A percentile compares a stretch with the other conserved stretches of the same genome.
phyloP scores from a whole-genome alignment of 1,140 invertebrate genomes.

The Cylas formicarius region DNA sequence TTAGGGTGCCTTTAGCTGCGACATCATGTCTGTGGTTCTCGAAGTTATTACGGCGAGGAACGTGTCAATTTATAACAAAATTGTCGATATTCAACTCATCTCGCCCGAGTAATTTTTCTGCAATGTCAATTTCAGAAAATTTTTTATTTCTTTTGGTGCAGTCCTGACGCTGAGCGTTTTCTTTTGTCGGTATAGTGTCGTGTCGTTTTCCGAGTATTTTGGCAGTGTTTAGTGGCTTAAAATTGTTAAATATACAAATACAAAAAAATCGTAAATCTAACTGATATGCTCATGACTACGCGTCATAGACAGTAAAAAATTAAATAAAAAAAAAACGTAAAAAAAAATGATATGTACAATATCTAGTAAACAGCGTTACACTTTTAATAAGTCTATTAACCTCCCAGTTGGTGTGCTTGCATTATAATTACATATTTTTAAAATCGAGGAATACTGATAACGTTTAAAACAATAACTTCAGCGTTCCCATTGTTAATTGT shows the following conservation, averaged over 20 bases:
- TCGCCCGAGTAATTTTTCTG: slow-evolving; percentile 8
- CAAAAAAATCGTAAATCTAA: slow-evolving; percentile 17
- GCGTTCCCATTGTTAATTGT: too few relatives aligned
- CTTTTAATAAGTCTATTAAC: not conserved
- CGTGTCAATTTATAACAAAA: not conserved
- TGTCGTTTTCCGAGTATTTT: slow-evolving; percentile 29
- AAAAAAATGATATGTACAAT: slow-evolving; percentile 5
- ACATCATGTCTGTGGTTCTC: not conserved
- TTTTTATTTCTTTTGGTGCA: slow-evolving; percentile 6
- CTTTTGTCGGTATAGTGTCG: slow-evolving; percentile 15
- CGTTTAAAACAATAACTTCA: too few relatives aligned
- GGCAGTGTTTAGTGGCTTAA: slow-evolving; percentile 37
- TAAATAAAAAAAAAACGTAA: not conserved
- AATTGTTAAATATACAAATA: slow-evolving; percentile 29
- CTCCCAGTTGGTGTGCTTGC: not conserved
- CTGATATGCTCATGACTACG: not conserved
- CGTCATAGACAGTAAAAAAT: slow-evolving; percentile 3
- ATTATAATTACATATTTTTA: slow-evolving; percentile 1
- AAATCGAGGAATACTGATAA: too few relatives aligned
- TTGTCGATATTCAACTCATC: slow-evolving; percentile 2
- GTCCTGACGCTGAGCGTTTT: not conserved
- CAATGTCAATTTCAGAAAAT: slow-evolving; percentile 13
- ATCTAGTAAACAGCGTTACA: not conserved
- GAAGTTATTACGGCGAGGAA: not conserved
- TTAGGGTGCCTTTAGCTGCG: not conserved